Conservation (phyloP, 2,888 invertebrate species). For the Tolmerus cingulatus region DNA sequence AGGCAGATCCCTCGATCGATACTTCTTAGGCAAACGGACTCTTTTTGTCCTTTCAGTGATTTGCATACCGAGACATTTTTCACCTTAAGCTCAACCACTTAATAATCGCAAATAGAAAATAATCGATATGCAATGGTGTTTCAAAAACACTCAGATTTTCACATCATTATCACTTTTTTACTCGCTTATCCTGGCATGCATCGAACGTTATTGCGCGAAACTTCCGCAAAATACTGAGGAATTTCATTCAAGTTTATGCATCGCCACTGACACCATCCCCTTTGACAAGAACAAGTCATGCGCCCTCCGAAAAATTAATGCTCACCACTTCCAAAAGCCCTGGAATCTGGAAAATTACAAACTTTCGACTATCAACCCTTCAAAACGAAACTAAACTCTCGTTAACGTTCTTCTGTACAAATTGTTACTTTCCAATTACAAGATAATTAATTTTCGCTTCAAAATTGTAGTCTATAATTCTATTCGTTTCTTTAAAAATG, state of each 20-base stretch:
- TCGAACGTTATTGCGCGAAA: constrained; percentile 2
- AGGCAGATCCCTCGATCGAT: constrained; percentile 2
- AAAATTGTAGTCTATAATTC: too few species aligned
- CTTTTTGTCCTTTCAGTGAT: background rate
- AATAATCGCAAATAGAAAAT: background rate
- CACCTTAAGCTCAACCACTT: background rate
- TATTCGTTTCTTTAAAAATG: too few species aligned
- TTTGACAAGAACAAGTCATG: constrained; percentile 43
- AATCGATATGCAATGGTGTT: constrained; percentile 20
- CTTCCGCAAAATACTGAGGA: constrained; percentile 18
- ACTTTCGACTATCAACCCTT: background rate
- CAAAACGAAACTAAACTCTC: background rate
- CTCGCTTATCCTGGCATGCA: background rate
- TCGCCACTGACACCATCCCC: background rate
- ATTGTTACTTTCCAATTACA: too few species aligned
- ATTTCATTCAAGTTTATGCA: constrained; percentile 7
- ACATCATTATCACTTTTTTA: background rate
- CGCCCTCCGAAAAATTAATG: constrained; percentile 14
- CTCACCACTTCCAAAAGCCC: background rate
- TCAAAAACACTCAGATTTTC: background rate
- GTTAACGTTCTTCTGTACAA: too few species aligned
- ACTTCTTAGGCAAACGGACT: constrained; percentile 8
- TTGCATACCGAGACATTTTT: background rate
- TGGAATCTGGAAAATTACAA: background rate
- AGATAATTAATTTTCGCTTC: too few species aligned